Evolutionary conservation across 2,888 invertebrate genomes (phyloP).

Genomic region (Fragum fragum): DNA sequence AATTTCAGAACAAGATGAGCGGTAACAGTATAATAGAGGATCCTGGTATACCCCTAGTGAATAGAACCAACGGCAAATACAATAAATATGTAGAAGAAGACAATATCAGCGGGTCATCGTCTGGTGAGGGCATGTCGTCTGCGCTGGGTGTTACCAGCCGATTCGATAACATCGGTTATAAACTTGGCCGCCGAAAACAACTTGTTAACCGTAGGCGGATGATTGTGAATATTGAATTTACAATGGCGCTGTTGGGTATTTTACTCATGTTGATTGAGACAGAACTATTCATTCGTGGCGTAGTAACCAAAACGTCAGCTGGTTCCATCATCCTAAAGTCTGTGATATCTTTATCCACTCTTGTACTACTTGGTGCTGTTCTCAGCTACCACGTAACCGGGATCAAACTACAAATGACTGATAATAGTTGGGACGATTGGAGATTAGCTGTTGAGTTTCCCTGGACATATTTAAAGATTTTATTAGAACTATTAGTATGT

Average conservation of each 20-base stretch:
- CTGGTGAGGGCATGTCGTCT: constrained; percentile 38
- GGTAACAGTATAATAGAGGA: constrained; percentile 73
- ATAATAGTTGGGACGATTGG: constrained; percentile 80
- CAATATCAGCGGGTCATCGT: constrained; percentile 44
- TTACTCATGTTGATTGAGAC: constrained; percentile 77
- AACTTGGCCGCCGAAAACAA: constrained; percentile 72
- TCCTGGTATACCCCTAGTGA: constrained; percentile 78
- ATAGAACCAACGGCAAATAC: constrained; percentile 71
- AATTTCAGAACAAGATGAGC: constrained; percentile 70
- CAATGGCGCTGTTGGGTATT: constrained; percentile 73
- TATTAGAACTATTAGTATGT: constrained; percentile 74
- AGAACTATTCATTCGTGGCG: constrained; percentile 70
- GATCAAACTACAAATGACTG: constrained; percentile 76
- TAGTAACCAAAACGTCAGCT: constrained; percentile 64
- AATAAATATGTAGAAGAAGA: constrained; percentile 72
- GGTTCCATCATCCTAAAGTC: constrained; percentile 73
- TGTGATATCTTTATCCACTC: constrained; percentile 72
- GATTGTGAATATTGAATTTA: constrained; percentile 75
- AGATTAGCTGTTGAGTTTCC: constrained; percentile 72
- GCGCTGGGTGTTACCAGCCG: constrained; percentile 55
- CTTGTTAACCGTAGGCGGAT: constrained; percentile 70
- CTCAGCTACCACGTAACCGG: constrained; percentile 73
- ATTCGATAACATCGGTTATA: constrained; percentile 78
- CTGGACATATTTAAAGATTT: constrained; percentile 69
- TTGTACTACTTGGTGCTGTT: constrained; percentile 69